Conservation (phyloP, 2,797 vertebrate genomes). For the Syngnathus rostellatus region DNA sequence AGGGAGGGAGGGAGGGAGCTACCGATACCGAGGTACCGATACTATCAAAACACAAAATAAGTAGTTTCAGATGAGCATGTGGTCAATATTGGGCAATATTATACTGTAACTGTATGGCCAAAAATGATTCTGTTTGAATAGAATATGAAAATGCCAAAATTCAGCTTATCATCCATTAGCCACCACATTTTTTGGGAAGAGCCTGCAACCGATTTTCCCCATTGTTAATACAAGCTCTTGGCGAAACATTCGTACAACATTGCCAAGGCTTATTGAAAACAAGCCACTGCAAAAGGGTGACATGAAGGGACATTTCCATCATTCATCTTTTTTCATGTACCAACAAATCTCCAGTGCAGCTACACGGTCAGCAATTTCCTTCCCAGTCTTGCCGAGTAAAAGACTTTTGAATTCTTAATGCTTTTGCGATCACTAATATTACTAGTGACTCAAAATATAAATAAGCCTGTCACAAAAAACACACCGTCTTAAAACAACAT, state of each 20-base stretch:
- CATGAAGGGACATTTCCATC: neutral
- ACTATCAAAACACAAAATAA: neutral
- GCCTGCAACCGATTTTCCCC: neutral
- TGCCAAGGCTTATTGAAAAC: neutral
- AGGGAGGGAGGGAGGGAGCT: neutral
- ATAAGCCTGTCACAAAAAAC: neutral
- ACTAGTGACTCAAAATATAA: neutral
- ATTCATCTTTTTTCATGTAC: neutral
- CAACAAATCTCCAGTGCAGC: neutral
- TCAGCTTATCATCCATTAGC: neutral
- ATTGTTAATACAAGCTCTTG: neutral
- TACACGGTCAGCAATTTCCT: neutral
- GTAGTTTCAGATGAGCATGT: neutral
- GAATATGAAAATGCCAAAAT: neutral
- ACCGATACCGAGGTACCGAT: neutral
- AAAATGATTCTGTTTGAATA: neutral
- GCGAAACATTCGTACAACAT: neutral
- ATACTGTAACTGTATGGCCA: too few relatives aligned
- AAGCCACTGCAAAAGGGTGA: neutral
- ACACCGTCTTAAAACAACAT: neutral
- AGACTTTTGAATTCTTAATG: conserved; percentile 13
- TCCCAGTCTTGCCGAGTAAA: neutral
- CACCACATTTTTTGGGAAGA: neutral
- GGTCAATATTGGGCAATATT: too few relatives aligned
- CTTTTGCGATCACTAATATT: neutral